Base-by-base conservation (phyloP, 2,888 invertebrate species). In the Agrotis segetum region DNA sequence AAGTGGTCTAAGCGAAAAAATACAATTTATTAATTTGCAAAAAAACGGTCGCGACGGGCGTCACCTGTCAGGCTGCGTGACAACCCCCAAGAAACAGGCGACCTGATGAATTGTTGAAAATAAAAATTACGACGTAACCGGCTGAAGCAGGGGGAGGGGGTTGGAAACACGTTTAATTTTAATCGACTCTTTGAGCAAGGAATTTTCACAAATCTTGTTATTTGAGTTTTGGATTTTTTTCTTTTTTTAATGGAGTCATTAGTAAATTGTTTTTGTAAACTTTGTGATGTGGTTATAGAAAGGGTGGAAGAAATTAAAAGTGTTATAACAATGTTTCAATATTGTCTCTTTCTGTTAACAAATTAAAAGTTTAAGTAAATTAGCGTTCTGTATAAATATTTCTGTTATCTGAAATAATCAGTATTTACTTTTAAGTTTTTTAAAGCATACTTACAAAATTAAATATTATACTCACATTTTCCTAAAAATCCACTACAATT, bases 71-170 rank as follows among this genome's bases (percentile, higher is more conserved):
- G 85, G 87, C 87, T 68, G 82, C 87, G 88, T 89, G 91, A 91
- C 89, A 88, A 79, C 76, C 87, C 88, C 87, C 84, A 81, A 87
- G 88, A 88, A 85, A 84, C 82, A 82, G 85, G 85, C 83, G 90
- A 90, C 93, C 92, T 93, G 93, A 93, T 91, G 92, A 93, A 93
- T 93, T 91, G 93, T 90, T 90, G 86, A 90, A 92, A 93, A 92
- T 93, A 93, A 93, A 93, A 93, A 93, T 93, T 92, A 93, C 92
- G 89, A 89, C 89, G 88, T 90, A 90, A 91, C 90, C 81, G 89
- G 89, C 88, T 86, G 87, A 87, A 85, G 81, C 83, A 78, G 83
- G 89, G 88, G 82, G 84, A 79, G 84, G 90, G 88, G 88, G 82
- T 86, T 85, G 82, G 85, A 86, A 89, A 90, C 89, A 89, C 85